These are phyloP conservation scores for Sinotaia quadrata DNA, from an alignment of 2,888 invertebrate genomes.

Conservation along the genomic window DNA sequence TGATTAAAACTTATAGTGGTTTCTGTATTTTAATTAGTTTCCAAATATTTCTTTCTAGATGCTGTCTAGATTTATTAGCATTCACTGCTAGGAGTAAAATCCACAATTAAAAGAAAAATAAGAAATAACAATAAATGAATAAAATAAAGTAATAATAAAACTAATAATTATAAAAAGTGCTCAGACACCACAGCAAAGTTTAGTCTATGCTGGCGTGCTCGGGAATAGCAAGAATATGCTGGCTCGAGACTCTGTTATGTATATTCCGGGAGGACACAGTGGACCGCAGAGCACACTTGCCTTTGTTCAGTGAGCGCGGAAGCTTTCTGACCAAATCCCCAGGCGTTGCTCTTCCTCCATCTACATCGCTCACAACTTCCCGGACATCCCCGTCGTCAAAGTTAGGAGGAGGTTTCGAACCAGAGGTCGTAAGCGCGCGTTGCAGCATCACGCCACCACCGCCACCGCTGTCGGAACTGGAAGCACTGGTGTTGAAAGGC, in stretches of 20 bases:
- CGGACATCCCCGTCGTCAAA: background rate
- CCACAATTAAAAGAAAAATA: too few relatives aligned
- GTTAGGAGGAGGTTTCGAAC: background rate
- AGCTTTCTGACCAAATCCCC: conserved; percentile 30
- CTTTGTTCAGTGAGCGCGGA: conserved; percentile 36
- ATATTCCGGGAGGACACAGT: conserved; percentile 26
- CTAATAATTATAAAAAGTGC: too few relatives aligned
- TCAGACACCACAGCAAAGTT: too few relatives aligned
- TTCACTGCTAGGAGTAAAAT: too few relatives aligned
- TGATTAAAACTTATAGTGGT: too few relatives aligned
- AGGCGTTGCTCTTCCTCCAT: conserved; percentile 3
- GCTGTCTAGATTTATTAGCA: too few relatives aligned
- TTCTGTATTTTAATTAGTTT: too few relatives aligned
- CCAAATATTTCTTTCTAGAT: too few relatives aligned
- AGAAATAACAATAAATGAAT: too few relatives aligned
- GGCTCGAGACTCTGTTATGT: conserved; percentile 27
- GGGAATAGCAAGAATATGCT: conserved; percentile 27
- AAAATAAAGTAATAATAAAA: too few relatives aligned
- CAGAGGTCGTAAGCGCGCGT: conserved; percentile 17
- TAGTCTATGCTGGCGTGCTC: conserved; percentile 32
- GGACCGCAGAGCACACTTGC: conserved; percentile 37
- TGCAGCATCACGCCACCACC: too few relatives aligned
- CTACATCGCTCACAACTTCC: conserved; percentile 2
- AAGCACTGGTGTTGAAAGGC: conserved; percentile 39
- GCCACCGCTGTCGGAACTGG: conserved; percentile 41